These are phyloP conservation scores for Pecten maximus DNA, from an alignment of 2,888 invertebrate species.

Conservation along the genomic window DNA sequence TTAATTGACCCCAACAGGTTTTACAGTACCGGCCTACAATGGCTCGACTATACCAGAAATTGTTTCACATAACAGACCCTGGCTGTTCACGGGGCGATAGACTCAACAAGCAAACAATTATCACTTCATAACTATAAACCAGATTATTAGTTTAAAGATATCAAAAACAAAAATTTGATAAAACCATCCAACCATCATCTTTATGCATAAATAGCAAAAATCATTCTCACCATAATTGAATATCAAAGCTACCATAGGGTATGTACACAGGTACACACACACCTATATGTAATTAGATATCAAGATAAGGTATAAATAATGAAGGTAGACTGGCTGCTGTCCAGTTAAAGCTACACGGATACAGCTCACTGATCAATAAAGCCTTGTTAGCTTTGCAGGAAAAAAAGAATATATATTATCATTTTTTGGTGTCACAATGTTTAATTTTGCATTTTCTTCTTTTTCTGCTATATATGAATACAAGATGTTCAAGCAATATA, in stretches of 20 bases:
- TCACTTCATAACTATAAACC: too few relatives aligned
- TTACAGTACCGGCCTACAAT: too few relatives aligned
- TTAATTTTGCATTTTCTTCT: not conserved
- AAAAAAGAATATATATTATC: not conserved
- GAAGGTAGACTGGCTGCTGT: slow-evolving; percentile 3
- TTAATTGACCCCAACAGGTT: too few relatives aligned
- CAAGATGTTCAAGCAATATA: too few relatives aligned
- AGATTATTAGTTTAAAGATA: too few relatives aligned
- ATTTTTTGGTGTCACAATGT: not conserved
- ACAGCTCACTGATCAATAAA: not conserved
- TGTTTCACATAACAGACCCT: too few relatives aligned
- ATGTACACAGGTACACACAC: not conserved
- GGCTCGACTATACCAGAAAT: too few relatives aligned
- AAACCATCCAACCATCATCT: too few relatives aligned
- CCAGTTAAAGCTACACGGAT: not conserved
- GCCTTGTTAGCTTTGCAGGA: not conserved
- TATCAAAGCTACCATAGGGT: not conserved
- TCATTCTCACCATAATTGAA: not conserved
- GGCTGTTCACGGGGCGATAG: too few relatives aligned
- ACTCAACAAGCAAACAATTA: too few relatives aligned
- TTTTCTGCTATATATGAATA: not conserved
- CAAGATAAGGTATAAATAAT: not conserved
- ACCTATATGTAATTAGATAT: not conserved
- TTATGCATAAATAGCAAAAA: not conserved
- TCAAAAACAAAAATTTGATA: too few relatives aligned